phyloP scores from a whole-genome alignment of 2,113 vertebrate genomes.

The Dascyllus trimaculatus region DNA sequence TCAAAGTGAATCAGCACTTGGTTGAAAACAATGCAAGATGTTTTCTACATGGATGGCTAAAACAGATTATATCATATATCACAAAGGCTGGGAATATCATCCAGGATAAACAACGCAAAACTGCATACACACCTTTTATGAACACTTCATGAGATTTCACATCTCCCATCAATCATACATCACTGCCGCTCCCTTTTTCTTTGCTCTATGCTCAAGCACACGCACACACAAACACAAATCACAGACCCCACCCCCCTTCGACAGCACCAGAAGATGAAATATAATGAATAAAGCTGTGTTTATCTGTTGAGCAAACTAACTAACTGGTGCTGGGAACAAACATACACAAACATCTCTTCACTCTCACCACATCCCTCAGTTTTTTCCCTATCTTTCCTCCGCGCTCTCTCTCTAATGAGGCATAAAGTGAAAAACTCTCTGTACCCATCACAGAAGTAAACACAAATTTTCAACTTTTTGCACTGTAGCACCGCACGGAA shows the following conservation, averaged over 20 bases:
- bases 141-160: conserved; percentile 59
- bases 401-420: conserved; percentile 71
- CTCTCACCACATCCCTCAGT: conserved; percentile 28
- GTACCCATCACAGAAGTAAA: conserved; percentile 65
- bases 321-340: conserved; percentile 53
- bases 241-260: neutral
- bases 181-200: neutral
- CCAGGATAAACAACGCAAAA: neutral
- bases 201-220: neutral
- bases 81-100: neutral
- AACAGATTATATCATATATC: conserved; percentile 15
- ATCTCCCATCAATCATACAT: conserved; percentile 62
- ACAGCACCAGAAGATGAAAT: conserved; percentile 7
- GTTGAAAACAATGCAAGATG: conserved; percentile 16
- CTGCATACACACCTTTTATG: conserved; percentile 2
- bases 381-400: conserved; percentile 19
- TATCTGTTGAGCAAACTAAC: conserved; percentile 45
- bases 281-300: conserved; percentile 42
- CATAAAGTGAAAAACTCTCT: conserved; percentile 66
- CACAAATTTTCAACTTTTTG: conserved; percentile 63
- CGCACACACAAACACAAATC: conserved; percentile 17
- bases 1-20: conserved; percentile 13
- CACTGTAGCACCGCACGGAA: conserved; percentile 26
- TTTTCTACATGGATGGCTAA: conserved; percentile 22
- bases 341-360: conserved; percentile 29